Evolutionary conservation across 2,113 vertebrate genomes (phyloP), one percentile per base, ranked within the genome.

Genomic region (Synchiropus splendidus): DNA sequence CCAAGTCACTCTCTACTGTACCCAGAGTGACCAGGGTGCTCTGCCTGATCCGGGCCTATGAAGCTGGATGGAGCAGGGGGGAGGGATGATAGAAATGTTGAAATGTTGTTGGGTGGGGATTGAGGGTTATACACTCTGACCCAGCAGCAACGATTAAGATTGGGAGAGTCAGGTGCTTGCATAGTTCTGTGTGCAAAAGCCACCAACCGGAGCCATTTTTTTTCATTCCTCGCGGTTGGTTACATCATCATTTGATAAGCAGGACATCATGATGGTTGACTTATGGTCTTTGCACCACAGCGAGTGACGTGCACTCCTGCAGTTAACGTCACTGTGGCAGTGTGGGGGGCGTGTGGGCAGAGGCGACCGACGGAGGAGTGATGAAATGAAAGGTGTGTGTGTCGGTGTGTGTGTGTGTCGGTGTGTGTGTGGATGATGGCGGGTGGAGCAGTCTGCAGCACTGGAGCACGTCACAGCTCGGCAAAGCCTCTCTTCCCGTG

Each of bases 121-220:
- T 61, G 65, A 59, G 72, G 72, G 69, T 79, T 72, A 59, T 76
- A 82, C 81, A 83, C 81, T 63, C 77, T 79, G 79, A 82, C 76
- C 80, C 79, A 79, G 72, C 77, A 76, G 79, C 78, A 83, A 80
- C 67, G 70, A 81, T 81, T 79, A 71, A 59, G 78, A 79, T 80
- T 76, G 77, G 72, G 83, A 62, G 78, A 78, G 77, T 80, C 80
- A 78, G 71, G 78, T 82, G 77, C 79, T 85, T 87, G 83, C 85
- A 87, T 86, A 86, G 83, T 78, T 84, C 74, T 83, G 74, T 85
- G 79, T 86, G 81, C 78, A 83, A 85, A 83, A 82, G 70, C 67
- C 75, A 75, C 80, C 79, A 81, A 58, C 70, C 74, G 77, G 73
- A 78, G 75, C 73, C 74, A 73, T 71, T 78, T 74, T 58, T 61